Conservation (phyloP, 2,888 invertebrate genomes). For the Elysia crispata region DNA sequence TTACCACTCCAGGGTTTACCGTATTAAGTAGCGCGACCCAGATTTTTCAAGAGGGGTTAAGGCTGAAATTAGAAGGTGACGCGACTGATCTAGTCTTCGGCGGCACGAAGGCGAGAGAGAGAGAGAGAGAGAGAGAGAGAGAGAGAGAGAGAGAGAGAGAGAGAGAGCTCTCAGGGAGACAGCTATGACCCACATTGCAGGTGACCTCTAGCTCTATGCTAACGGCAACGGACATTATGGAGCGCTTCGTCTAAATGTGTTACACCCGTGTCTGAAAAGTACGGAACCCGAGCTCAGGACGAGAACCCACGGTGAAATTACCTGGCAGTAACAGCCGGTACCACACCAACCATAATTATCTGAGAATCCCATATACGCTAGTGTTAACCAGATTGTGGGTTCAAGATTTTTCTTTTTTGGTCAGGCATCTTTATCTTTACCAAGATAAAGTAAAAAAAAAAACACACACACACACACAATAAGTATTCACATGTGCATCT, state of each 20-base stretch:
- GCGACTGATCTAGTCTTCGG: background rate
- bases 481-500: too few species aligned
- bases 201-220: background rate
- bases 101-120: background rate
- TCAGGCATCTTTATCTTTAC: too few species aligned
- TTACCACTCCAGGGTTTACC: too few species aligned
- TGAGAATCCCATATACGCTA: too few species aligned
- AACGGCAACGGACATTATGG: background rate
- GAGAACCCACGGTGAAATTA: background rate
- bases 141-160: constrained; percentile 30
- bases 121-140: constrained; percentile 1
- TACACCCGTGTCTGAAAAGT: background rate
- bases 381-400: too few species aligned
- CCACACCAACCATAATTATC: too few species aligned
- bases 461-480: too few species aligned
- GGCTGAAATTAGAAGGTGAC: background rate
- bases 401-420: too few species aligned
- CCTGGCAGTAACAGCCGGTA: background rate
- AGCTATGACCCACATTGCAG: constrained; percentile 24
- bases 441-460: too few species aligned
- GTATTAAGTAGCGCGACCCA: background rate
- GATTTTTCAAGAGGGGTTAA: background rate
- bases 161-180: background rate
- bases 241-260: background rate
- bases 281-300: background rate